Conservation (phyloP, 1,140 invertebrate genomes). For the Drosophila paulistorum region DNA sequence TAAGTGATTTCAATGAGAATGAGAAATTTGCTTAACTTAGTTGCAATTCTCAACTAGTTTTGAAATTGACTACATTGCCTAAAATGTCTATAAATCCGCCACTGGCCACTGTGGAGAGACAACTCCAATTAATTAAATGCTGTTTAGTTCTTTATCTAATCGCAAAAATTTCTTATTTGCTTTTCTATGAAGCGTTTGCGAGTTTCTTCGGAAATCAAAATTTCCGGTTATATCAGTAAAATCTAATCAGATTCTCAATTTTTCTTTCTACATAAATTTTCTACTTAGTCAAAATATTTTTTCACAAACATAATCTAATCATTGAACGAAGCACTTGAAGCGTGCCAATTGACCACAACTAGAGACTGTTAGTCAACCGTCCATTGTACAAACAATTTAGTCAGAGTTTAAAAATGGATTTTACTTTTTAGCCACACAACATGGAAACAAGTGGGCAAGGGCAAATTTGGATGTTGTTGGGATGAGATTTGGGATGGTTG, state of each 20-base stretch:
- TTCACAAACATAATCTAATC: conserved; percentile 37
- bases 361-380: conserved; percentile 13
- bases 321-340: conserved; percentile 5
- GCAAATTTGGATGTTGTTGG: too few relatives aligned
- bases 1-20: too few relatives aligned
- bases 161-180: not conserved
- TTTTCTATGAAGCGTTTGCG: not conserved
- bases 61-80: too few relatives aligned
- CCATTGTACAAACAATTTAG: conserved; percentile 40
- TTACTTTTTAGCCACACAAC: not conserved
- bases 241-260: not conserved
- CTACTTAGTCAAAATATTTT: not conserved
- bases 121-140: conserved; percentile 4
- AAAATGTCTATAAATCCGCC: too few relatives aligned
- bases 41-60: too few relatives aligned
- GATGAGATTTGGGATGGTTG: not conserved
- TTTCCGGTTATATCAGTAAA: not conserved
- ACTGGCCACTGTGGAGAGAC: too few relatives aligned
- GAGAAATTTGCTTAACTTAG: too few relatives aligned
- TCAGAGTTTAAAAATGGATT: conserved; percentile 38
- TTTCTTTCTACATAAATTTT: not conserved
- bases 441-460: conserved; percentile 8
- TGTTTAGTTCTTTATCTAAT: conserved; percentile 2
- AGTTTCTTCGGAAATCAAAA: not conserved
- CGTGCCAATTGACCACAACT: conserved; percentile 37